Base-by-base conservation (phyloP, 2,113 vertebrate species). In the Rhynchopsitta pachyrhyncha region DNA sequence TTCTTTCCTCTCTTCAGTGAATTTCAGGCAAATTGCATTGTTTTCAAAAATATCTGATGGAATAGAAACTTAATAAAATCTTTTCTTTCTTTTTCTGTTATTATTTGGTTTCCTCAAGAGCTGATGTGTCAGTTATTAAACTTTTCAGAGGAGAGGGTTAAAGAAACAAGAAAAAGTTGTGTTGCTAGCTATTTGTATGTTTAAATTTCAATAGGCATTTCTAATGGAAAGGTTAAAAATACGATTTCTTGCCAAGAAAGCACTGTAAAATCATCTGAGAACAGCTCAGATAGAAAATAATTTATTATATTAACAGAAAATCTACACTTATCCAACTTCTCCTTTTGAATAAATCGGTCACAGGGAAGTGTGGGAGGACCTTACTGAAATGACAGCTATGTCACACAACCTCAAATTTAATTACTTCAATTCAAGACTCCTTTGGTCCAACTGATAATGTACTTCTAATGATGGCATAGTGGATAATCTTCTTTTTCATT, bases 361-460 rank as follows among this genome's bases (percentile, higher is more conserved):
- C 42, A 88, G 18, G 23, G 49, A 95, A 80, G 35, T 63, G 41
- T 46, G 69, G 29, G 75, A 93, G 44, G 35, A 86, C 52, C 44
- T 91, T 24, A 23, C 27, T 63, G n/a, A 83, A 92, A 89, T 78
- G 31, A 91, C 49, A 91, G 18, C 88, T 85, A 35, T 89, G 93
- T 81, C 81, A 89, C 70, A 77, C 37, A 94, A 42, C 5, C 49
- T 86, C 50, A 96, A 79, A 92, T 93, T 82, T 93, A 95, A 92
- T 93, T 89, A 91, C 46, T 86, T 86, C 57, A 49, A 10, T 92
- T 85, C 35, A 86, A 77, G 93, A 82, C 35, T 92, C 42, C 31
- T 93, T 84, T 82, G 37, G 39, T 82, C 73, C 67, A 88, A 85
- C 49, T 67, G 41, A 80, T 86, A 93, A 86, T 57, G 95, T n/a